Conservation (phyloP, 2,888 invertebrate genomes). For the Acanthosepion esculentum region DNA sequence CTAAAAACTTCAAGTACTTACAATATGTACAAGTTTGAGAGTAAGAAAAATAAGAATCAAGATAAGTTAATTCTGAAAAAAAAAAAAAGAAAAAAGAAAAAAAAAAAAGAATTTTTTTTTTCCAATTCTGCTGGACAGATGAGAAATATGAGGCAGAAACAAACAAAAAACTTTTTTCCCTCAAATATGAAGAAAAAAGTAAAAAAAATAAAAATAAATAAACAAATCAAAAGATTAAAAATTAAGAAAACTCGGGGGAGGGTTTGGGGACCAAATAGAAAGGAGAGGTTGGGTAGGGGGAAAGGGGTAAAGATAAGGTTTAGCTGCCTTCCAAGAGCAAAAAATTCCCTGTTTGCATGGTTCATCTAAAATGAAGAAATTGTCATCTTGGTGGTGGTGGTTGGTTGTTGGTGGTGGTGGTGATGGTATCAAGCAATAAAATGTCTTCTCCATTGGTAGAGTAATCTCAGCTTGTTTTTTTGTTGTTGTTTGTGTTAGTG, state of each 20-base stretch:
- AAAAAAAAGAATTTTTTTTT: background rate
- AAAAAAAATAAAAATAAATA: background rate
- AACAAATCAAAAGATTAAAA: background rate
- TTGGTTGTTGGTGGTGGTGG: background rate
- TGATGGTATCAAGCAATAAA: background rate
- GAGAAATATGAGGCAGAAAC: background rate
- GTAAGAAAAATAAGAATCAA: conserved; percentile 41
- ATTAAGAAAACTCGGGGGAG: background rate
- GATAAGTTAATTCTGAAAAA: background rate
- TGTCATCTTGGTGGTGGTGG: background rate
- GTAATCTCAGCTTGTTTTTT: background rate
- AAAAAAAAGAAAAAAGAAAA: background rate
- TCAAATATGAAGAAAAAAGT: background rate
- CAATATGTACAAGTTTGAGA: conserved; percentile 43
- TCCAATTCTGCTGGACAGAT: background rate
- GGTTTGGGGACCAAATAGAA: background rate
- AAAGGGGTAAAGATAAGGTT: conserved; percentile 8
- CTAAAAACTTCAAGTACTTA: conserved; percentile 39
- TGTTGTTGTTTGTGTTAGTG: too few relatives aligned
- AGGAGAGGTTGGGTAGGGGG: background rate
- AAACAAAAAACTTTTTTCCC: background rate
- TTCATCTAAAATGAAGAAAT: conserved; percentile 23
- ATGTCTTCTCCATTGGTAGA: background rate
- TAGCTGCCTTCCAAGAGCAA: conserved; percentile 49
- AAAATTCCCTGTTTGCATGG: conserved; percentile 46